Conservation (phyloP, 2,113 vertebrate genomes). For the Dipodomys merriami region DNA sequence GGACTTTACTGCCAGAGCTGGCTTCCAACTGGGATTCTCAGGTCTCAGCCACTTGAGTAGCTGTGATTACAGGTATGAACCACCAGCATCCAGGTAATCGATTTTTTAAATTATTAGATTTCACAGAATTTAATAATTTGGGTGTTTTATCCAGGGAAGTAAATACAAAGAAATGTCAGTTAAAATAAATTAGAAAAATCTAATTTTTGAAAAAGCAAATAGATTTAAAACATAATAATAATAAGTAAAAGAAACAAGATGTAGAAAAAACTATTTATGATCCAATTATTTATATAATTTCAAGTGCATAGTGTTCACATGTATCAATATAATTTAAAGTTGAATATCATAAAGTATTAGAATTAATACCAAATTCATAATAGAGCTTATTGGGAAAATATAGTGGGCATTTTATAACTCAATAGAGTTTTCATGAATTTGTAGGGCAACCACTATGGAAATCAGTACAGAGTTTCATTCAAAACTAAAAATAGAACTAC, state of each 20-base stretch:
- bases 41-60: no score
- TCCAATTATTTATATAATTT: background rate
- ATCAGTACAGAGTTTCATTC: no score
- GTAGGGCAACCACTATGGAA: no score
- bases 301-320: background rate
- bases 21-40: no score
- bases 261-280: background rate
- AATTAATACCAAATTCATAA: background rate
- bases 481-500: no score
- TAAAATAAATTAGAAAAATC: constrained; percentile 10
- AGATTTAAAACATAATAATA: constrained; percentile 24
- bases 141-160: background rate
- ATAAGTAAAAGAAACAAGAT: background rate
- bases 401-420: no score
- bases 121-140: background rate
- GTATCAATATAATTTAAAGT: background rate
- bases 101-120: constrained; percentile 29
- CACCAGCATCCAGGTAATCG: no score
- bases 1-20: no score
- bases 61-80: no score
- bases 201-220: background rate
- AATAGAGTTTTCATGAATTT: no score
- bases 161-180: background rate
- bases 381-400: no score
- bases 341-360: background rate